Evolutionary conservation across 2,113 vertebrate genomes (phyloP), one percentile per base, ranked within the genome.

Genomic region (Ifrita kowaldi): DNA sequence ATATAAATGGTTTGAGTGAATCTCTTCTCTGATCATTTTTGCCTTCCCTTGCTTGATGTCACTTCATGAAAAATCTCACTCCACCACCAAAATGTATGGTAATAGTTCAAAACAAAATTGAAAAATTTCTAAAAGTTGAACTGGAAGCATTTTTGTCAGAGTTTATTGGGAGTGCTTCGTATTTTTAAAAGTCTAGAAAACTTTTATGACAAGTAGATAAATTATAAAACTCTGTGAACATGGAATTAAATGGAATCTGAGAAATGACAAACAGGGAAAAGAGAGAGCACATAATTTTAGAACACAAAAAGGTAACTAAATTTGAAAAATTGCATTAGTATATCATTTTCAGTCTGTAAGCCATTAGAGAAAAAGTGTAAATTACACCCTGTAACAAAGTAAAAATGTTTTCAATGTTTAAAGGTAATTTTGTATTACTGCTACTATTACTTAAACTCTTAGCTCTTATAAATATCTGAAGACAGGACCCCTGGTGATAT

Each of bases 361-460:
- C 98, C 98, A 98, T 98, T 98, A 98, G 98, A 98, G 97, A 90
- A 94, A 98, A 98, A 98, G 98, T 98, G 97, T 97, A 98, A 98
- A 98, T 98, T 98, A 98, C 95, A 98, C 98, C 98, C 96, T 98
- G 98, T 98, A 98, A 98, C 98, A 98, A 98, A 98, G 98, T 98
- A 98, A 98, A 98, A 98, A 98, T 98, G 98, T 98, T 98, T 98
- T 98, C 98, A 98, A 98, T 98, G 98, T 98, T 98, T 98, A 98
- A 98, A 97, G 98, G 98, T 97, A 98, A 98, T 98, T 98, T 98
- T 98, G 98, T 99, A 99, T 99, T 99, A 99, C 98, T 97, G 98
- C 98, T 98, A 98, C 98, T 98, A 99, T 99, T 99, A 99, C 98
- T 98, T 98, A 99, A 99, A 99, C 98, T 99, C 99, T 99, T 98